A percentile compares a stretch with the other conserved stretches of the same genome.
phyloP scores from a whole-genome alignment of 2,797 vertebrate species.

The Girardinus metallicus region DNA sequence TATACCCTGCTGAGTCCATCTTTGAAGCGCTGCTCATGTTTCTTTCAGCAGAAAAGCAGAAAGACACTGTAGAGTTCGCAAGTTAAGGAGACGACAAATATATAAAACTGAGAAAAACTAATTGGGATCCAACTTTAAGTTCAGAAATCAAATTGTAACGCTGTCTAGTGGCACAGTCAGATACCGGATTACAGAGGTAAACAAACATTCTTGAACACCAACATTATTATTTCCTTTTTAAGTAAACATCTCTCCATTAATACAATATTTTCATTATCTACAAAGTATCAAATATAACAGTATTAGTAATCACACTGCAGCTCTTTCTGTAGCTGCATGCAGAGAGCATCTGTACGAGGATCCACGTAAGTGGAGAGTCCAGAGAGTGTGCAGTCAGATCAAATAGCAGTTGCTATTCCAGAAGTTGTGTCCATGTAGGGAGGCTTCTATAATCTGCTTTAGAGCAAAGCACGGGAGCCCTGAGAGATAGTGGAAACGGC shows the following conservation, averaged over 20 bases:
- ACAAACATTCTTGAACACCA: not conserved
- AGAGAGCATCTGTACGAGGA: conserved; percentile 44
- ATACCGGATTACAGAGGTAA: not conserved
- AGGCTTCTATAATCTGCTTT: conserved; percentile 86
- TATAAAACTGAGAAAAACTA: not conserved
- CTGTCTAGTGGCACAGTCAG: not conserved
- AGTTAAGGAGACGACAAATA: not conserved
- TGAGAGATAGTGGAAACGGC: conserved; percentile 52
- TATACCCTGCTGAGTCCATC: conserved; percentile 14
- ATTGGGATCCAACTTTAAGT: not conserved
- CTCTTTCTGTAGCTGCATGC: conserved; percentile 14
- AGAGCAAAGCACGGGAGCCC: conserved; percentile 49
- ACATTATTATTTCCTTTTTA: not conserved
- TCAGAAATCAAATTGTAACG: not conserved
- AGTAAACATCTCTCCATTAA: too few relatives aligned
- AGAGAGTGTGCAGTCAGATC: conserved; percentile 72
- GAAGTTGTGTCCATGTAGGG: conserved; percentile 87
- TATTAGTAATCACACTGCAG: not conserved
- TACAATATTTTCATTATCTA: not conserved
- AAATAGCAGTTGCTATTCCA: conserved; percentile 87
- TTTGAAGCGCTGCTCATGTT: conserved; percentile 15
- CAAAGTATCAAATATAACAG: not conserved
- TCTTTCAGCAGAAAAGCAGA: not conserved
- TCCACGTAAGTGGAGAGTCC: conserved; percentile 70
- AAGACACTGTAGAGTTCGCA: not conserved